Conservation (phyloP, 2,888 invertebrate genomes). For the Drosophila ustulata region DNA sequence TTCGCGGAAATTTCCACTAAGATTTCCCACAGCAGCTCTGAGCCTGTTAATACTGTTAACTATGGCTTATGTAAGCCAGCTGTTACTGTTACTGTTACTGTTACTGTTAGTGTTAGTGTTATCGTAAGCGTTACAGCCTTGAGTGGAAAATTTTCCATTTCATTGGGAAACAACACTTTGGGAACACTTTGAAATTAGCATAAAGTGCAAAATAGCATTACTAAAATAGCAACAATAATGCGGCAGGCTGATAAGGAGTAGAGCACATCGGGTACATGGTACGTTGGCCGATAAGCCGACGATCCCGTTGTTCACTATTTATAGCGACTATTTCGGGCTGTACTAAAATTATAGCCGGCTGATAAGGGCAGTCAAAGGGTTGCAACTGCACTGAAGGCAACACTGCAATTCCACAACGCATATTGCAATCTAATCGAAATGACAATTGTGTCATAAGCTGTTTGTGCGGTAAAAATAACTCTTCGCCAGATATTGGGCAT, state of each 20-base stretch:
- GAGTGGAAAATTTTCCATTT: constrained; percentile 2
- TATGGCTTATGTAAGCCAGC: constrained; percentile 4
- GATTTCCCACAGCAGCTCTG: background rate
- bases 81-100: constrained; percentile 14
- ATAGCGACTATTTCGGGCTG: constrained; percentile 47
- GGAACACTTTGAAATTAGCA: background rate
- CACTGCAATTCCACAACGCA: constrained; percentile 15
- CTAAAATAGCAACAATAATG: constrained; percentile 2
- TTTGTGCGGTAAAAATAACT: background rate
- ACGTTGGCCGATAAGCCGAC: constrained; percentile 15
- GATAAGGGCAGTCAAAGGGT: background rate
- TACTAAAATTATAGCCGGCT: constrained; percentile 26
- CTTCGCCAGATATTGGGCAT: background rate
- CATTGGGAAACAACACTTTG: background rate
- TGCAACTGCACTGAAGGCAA: background rate
- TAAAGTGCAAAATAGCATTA: constrained; percentile 5
- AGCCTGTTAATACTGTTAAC: constrained; percentile 1
- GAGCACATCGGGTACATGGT: background rate
- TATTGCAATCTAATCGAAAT: constrained; percentile 3
- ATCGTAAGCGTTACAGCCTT: background rate
- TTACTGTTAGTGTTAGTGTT: background rate
- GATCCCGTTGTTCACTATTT: constrained; percentile 25
- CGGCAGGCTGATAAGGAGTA: constrained; percentile 33
- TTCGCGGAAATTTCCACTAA: constrained; percentile 42
- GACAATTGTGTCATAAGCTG: background rate